phyloP scores from a whole-genome alignment of 2,888 invertebrate species.

The Troglohyphantes excavatus region DNA sequence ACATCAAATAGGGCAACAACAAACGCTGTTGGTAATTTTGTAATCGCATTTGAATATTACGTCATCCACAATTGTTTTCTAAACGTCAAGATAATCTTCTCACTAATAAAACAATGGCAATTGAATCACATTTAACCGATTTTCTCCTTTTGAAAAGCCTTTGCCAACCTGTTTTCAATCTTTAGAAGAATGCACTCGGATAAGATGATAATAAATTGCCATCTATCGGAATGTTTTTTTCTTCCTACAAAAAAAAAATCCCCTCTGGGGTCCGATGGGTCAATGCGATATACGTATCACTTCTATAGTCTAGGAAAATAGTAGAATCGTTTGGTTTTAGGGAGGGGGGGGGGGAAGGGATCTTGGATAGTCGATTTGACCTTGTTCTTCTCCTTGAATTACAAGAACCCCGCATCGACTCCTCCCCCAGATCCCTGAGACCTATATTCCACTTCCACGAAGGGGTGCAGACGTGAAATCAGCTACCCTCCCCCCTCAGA shows the following conservation, averaged over 20 bases:
- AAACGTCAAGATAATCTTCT: no score
- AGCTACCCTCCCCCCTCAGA: background rate
- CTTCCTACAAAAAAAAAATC: background rate
- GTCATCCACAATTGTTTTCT: no score
- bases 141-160: no score
- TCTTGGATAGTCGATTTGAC: constrained; percentile 50
- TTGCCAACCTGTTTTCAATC: background rate
- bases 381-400: constrained; percentile 60
- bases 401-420: constrained; percentile 40
- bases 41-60: no score
- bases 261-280: constrained; percentile 51
- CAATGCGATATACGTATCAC: constrained; percentile 67
- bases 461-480: constrained; percentile 30
- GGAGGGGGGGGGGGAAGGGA: background rate
- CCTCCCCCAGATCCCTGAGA: constrained; percentile 35
- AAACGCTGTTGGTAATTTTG: no score
- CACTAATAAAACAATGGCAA: no score
- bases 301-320: constrained; percentile 29
- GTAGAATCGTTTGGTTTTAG: background rate
- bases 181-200: background rate
- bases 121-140: no score
- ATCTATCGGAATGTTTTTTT: constrained; percentile 7
- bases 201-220: constrained; percentile 40
- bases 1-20: no score
- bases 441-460: constrained; percentile 26